Evolutionary conservation across 2,888 invertebrate species (phyloP).

Genomic region (Tetramorium bicarinatum): DNA sequence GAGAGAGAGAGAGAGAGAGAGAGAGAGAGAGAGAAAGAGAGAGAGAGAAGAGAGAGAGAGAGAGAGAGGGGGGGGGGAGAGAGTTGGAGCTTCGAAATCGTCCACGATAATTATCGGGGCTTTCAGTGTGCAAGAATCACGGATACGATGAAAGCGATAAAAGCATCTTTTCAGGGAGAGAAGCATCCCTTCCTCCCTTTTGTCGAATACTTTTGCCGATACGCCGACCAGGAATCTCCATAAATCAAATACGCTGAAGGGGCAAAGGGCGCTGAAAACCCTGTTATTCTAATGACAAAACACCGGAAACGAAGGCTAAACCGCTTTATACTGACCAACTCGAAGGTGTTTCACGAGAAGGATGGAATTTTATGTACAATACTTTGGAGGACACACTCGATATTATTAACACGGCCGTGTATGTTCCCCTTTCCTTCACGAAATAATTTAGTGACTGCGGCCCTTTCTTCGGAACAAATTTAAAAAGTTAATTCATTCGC

Average conservation of each 20-base stretch:
- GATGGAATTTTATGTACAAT: not conserved
- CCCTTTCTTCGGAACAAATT: not conserved
- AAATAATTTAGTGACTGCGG: not conserved
- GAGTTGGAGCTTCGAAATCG: not conserved
- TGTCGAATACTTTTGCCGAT: constrained; percentile 21
- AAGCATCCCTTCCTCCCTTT: not conserved
- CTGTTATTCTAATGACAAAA: constrained; percentile 16
- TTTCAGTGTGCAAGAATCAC: constrained; percentile 8
- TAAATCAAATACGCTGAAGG: constrained; percentile 25
- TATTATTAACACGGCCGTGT: not conserved
- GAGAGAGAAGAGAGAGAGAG: not conserved
- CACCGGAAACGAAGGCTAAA: constrained; percentile 20
- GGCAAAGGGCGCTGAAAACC: not conserved
- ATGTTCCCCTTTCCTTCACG: not conserved
- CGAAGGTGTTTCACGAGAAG: not conserved
- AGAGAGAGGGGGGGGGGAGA: too few relatives aligned
- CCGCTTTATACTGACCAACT: not conserved
- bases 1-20: not conserved
- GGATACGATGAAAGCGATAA: not conserved
- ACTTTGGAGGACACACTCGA: not conserved
- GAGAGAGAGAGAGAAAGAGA: not conserved
- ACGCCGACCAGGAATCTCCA: not conserved
- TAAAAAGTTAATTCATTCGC: not conserved
- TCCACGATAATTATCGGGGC: constrained; percentile 20
- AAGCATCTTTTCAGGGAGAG: not conserved